Evolutionary conservation across 2,113 vertebrate genomes (phyloP).

Genomic region (Triplophysa rosa): DNA sequence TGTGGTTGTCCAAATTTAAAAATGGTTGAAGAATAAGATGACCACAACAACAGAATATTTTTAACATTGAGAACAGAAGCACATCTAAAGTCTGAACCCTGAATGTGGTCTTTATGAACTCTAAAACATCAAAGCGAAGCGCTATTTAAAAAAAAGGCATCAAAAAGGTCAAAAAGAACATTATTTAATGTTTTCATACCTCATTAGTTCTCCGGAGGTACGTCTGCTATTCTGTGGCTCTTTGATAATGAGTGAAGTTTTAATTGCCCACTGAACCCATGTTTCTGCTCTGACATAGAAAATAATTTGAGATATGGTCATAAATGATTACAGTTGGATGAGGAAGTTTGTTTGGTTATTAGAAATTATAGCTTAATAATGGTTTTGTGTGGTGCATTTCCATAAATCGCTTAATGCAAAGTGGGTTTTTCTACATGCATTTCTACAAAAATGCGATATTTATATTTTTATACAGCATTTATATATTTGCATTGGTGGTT

Average conservation of each 20-base stretch:
- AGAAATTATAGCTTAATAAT: neutral
- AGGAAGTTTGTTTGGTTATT: constrained; percentile 32
- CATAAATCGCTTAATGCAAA: too few relatives aligned
- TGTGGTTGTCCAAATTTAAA: neutral
- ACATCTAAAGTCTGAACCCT: neutral
- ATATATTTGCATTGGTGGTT: too few relatives aligned
- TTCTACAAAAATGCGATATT: neutral
- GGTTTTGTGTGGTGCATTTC: neutral
- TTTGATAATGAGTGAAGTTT: constrained; percentile 42
- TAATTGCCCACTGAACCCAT: constrained; percentile 40
- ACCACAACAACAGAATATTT: neutral
- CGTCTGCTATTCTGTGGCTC: constrained; percentile 8
- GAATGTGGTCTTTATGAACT: neutral
- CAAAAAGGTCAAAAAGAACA: constrained; percentile 11
- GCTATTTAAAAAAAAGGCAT: neutral
- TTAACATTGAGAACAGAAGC: neutral
- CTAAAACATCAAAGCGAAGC: neutral
- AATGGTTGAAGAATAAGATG: neutral
- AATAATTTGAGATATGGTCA: constrained; percentile 43
- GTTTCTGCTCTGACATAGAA: constrained; percentile 6
- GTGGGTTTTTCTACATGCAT: too few relatives aligned
- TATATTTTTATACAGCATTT: too few relatives aligned
- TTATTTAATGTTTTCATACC: constrained; percentile 31
- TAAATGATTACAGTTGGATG: constrained; percentile 27
- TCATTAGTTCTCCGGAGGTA: constrained; percentile 39